Evolutionary conservation across 2,888 invertebrate genomes (phyloP).

Genomic region (Lottia scabra): DNA sequence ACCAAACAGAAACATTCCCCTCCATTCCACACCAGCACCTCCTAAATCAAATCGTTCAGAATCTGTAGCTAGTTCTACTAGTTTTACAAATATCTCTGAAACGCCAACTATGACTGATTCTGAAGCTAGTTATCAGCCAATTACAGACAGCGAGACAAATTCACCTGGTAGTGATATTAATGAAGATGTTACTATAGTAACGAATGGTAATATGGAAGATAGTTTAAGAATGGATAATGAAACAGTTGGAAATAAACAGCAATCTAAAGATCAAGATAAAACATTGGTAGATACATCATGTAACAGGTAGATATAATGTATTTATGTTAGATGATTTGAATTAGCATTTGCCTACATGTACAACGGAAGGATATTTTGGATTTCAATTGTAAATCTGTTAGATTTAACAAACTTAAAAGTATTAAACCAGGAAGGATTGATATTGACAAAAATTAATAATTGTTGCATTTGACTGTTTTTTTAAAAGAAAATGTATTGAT

Average conservation of each 20-base stretch:
- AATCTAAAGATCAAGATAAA: background rate
- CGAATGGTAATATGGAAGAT: background rate
- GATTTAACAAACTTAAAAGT: too few relatives aligned
- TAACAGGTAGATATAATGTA: background rate
- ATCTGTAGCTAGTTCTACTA: background rate
- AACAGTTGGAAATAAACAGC: background rate
- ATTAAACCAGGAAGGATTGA: too few relatives aligned
- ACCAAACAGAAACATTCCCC: background rate
- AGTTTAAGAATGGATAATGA: background rate
- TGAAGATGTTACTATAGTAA: background rate
- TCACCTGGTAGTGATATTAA: background rate
- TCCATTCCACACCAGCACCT: conserved; percentile 8
- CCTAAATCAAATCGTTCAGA: background rate
- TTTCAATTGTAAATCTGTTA: too few relatives aligned
- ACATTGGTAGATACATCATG: background rate
- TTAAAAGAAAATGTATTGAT: too few relatives aligned
- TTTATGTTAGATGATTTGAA: too few relatives aligned
- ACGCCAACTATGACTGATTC: background rate
- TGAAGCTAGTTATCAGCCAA: background rate
- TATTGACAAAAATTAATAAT: too few relatives aligned
- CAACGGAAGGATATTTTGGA: too few relatives aligned
- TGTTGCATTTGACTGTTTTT: too few relatives aligned
- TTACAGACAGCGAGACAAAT: background rate
- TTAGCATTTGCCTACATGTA: too few relatives aligned
- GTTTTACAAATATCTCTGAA: background rate